Evolutionary conservation across 2,888 invertebrate species (phyloP).

Genomic region (Unio delphinus): DNA sequence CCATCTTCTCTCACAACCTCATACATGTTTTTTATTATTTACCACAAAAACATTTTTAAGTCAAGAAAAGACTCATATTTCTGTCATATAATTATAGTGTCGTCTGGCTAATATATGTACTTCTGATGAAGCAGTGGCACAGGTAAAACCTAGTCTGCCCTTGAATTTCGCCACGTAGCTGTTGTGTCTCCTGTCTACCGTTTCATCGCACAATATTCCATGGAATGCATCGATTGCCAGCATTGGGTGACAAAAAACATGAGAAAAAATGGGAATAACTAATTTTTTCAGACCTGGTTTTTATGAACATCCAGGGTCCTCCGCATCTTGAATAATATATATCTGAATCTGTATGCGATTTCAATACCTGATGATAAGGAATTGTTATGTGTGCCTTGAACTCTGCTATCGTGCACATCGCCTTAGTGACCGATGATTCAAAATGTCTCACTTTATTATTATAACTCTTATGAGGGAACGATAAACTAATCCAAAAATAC

Average conservation of each 20-base stretch:
- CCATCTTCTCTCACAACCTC: too few relatives aligned
- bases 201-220: neutral
- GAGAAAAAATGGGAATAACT: neutral
- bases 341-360: neutral
- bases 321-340: neutral
- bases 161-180: constrained; percentile 1
- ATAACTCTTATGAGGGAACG: constrained; percentile 2
- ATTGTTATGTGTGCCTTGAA: neutral
- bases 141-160: neutral
- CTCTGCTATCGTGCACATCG: neutral
- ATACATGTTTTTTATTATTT: too few relatives aligned
- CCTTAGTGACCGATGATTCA: constrained; percentile 3
- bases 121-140: neutral
- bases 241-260: constrained; percentile 1
- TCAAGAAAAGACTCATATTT: neutral
- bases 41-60: too few relatives aligned
- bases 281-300: constrained; percentile 1
- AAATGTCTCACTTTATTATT: constrained; percentile 14
- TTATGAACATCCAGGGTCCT: neutral
- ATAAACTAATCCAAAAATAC: neutral
- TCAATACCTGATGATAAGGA: neutral
- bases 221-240: constrained; percentile 2
- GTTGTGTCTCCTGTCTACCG: neutral
- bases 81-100: neutral
- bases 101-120: neutral